Evolutionary conservation across 1,140 invertebrate genomes (phyloP).

Genomic region (Lepidurus apus): DNA sequence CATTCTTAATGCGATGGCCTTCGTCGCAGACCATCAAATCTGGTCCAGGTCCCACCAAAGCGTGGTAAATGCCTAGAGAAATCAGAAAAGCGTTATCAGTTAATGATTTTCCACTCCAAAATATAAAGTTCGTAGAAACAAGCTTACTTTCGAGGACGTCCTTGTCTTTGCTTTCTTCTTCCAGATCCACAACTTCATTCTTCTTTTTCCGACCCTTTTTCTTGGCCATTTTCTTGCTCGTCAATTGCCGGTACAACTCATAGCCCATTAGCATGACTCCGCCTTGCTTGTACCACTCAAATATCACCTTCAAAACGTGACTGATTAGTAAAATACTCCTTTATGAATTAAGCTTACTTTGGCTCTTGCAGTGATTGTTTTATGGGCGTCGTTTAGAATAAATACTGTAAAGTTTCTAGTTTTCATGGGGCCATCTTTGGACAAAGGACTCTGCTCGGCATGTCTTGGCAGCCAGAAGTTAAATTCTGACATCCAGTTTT

Average conservation of each 20-base stretch:
- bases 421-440: constrained; percentile 43
- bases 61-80: constrained; percentile 68
- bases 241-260: constrained; percentile 86
- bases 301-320: constrained; percentile 49
- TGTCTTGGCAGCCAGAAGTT: constrained; percentile 84
- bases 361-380: constrained; percentile 76
- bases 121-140: constrained; percentile 7
- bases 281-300: constrained; percentile 76
- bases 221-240: constrained; percentile 56
- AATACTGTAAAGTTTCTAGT: constrained; percentile 78
- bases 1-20: constrained; percentile 94
- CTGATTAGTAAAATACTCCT: background rate
- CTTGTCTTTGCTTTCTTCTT: constrained; percentile 72
- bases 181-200: constrained; percentile 56
- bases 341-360: constrained; percentile 50
- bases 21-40: constrained; percentile 94
- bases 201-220: constrained; percentile 41
- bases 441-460: constrained; percentile 42
- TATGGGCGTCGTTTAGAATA: constrained; percentile 89
- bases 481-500: constrained; percentile 97
- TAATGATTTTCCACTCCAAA: background rate
- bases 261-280: constrained; percentile 97
- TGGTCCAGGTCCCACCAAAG: constrained; percentile 84
- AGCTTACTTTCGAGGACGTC: constrained; percentile 67
- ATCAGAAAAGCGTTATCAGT: too few species aligned